These are phyloP conservation scores for Hippocampus comes DNA, from an alignment of 2,113 vertebrate species.

Conservation along the genomic window DNA sequence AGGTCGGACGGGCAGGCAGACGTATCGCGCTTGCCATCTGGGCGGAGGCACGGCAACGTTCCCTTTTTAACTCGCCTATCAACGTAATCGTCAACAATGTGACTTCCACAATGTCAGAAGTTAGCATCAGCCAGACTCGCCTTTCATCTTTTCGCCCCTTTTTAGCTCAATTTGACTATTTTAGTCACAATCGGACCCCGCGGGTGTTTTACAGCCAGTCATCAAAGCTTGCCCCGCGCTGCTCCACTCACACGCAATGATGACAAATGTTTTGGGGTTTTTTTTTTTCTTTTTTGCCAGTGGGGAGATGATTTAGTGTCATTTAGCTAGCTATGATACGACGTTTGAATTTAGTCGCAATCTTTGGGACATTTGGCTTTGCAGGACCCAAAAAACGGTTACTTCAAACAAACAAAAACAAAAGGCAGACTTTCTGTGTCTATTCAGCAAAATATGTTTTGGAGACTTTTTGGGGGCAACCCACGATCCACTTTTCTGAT, in stretches of 20 bases:
- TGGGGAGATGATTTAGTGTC: neutral
- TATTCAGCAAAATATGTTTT: no score
- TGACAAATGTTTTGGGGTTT: neutral
- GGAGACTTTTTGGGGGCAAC: no score
- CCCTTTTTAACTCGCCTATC: neutral
- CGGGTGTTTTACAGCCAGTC: neutral
- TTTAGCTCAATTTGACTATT: constrained; percentile 1
- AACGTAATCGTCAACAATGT: neutral
- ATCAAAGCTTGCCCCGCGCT: neutral
- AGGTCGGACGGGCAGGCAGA: neutral
- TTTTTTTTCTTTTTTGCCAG: no score
- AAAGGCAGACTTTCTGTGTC: no score
- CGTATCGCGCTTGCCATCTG: constrained; percentile 56
- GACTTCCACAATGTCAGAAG: constrained; percentile 1
- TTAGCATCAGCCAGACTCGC: neutral
- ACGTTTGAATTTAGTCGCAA: neutral
- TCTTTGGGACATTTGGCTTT: no score
- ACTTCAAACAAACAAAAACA: no score
- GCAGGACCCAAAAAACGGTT: no score
- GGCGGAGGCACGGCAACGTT: constrained; percentile 39
- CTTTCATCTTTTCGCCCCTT: constrained; percentile 2
- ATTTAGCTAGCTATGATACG: neutral
- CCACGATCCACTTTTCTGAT: no score
- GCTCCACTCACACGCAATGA: neutral
- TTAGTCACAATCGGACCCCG: neutral